Percentiles rank a stretch among this genome's conserved stretches.
Conservation (phyloP, 2,113 vertebrate genomes). For the rat (Rattus norvegicus) region DNA sequence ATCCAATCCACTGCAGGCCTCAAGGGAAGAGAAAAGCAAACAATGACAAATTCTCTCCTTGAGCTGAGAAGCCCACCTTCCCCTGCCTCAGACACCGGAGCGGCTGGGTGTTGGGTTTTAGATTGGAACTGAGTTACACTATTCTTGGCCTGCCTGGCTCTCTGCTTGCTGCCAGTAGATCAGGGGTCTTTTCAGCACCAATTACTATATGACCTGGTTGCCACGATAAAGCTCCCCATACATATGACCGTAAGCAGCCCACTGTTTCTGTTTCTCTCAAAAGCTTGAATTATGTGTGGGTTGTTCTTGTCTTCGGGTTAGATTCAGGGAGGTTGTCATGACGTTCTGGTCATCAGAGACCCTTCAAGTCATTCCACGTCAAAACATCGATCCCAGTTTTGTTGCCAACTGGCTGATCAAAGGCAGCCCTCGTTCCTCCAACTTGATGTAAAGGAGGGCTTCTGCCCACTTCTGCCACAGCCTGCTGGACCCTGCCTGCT, state of each 20-base stretch:
- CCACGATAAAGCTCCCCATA: not conserved
- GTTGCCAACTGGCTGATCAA: not conserved
- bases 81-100: not conserved
- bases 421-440: not conserved
- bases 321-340: not conserved
- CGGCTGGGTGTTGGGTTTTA: not conserved
- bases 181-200: not conserved
- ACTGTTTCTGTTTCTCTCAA: not conserved
- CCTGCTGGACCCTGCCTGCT: not conserved
- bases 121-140: not conserved
- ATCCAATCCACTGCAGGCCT: not conserved
- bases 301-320: constrained; percentile 20
- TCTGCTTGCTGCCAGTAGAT: not conserved
- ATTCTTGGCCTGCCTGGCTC: not conserved
- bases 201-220: not conserved
- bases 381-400: not conserved
- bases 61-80: not conserved
- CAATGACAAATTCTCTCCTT: not conserved
- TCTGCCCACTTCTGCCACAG: not conserved
- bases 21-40: not conserved
- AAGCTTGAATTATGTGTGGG: not conserved
- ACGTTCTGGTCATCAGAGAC: not conserved
- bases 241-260: no score
- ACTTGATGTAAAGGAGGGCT: not conserved
- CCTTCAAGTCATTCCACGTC: not conserved